phyloP scores from a whole-genome alignment of 2,113 vertebrate genomes.

The Gymnocephalus cernua region DNA sequence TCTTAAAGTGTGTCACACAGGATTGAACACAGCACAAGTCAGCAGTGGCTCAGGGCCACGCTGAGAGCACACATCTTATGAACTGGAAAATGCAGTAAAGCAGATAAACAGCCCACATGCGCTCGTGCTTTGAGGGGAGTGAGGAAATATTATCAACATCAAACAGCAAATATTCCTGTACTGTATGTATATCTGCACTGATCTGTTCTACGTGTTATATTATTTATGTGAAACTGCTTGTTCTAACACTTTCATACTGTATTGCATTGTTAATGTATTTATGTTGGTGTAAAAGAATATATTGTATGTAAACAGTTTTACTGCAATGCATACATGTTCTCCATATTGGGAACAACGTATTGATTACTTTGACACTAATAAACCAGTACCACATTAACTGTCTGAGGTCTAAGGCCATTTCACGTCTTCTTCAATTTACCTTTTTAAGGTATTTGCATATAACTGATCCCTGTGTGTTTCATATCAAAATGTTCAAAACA shows the following conservation, averaged over 20 bases:
- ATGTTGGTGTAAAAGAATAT: background rate
- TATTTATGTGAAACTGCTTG: too few species aligned
- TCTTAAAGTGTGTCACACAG: conserved; percentile 37
- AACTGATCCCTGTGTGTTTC: too few species aligned
- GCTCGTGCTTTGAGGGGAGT: conserved; percentile 29
- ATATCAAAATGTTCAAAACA: too few species aligned
- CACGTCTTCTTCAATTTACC: too few species aligned
- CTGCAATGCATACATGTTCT: background rate
- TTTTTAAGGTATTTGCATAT: too few species aligned
- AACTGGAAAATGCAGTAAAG: conserved; percentile 45
- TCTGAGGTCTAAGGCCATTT: too few species aligned
- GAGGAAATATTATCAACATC: background rate
- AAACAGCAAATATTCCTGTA: conserved; percentile 1
- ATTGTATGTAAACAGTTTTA: background rate
- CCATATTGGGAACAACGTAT: background rate
- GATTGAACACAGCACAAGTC: conserved; percentile 27
- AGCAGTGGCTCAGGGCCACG: conserved; percentile 15
- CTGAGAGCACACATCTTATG: conserved; percentile 26
- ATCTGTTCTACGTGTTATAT: background rate
- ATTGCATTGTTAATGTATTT: background rate
- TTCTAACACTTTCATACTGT: background rate
- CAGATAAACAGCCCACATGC: conserved; percentile 57
- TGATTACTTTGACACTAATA: background rate
- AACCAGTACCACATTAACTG: too few species aligned
- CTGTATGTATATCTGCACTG: background rate